Evolutionary conservation across 2,888 invertebrate genomes (phyloP).

Genomic region (Ferdinandea cuprea): DNA sequence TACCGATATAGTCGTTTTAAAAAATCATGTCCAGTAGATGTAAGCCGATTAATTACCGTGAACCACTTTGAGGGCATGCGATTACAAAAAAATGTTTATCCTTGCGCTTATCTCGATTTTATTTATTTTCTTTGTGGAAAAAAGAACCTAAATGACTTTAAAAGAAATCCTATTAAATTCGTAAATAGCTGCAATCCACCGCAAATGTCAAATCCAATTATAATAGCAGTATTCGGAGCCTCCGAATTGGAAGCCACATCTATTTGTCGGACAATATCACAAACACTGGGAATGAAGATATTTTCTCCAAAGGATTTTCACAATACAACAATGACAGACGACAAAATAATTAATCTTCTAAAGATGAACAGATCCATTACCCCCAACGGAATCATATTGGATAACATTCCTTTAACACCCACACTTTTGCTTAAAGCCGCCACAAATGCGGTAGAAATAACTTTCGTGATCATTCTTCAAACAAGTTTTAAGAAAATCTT

Average conservation of each 20-base stretch:
- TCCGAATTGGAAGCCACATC: constrained; percentile 87
- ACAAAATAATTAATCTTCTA: constrained; percentile 84
- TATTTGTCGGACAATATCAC: constrained; percentile 84
- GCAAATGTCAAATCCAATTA: constrained; percentile 84
- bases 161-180: constrained; percentile 85
- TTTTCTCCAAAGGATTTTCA: constrained; percentile 13
- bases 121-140: constrained; percentile 85
- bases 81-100: constrained; percentile 82
- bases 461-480: constrained; percentile 84
- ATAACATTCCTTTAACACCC: constrained; percentile 86
- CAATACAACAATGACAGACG: constrained; percentile 81
- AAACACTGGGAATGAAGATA: constrained; percentile 82
- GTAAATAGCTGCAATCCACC: constrained; percentile 82
- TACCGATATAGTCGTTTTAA: constrained; percentile 87
- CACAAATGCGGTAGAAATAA: constrained; percentile 85
- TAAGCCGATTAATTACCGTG: constrained; percentile 80
- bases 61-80: constrained; percentile 52
- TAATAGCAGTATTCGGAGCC: constrained; percentile 85
- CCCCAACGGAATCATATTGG: constrained; percentile 86
- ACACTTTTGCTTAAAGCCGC: constrained; percentile 84
- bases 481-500: constrained; percentile 83
- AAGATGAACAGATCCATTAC: constrained; percentile 84
- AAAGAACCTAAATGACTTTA: constrained; percentile 84
- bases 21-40: constrained; percentile 87
- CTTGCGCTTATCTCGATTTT: constrained; percentile 85